phyloP scores from a whole-genome alignment of 2,888 invertebrate genomes.

The Isoperla grammatica region DNA sequence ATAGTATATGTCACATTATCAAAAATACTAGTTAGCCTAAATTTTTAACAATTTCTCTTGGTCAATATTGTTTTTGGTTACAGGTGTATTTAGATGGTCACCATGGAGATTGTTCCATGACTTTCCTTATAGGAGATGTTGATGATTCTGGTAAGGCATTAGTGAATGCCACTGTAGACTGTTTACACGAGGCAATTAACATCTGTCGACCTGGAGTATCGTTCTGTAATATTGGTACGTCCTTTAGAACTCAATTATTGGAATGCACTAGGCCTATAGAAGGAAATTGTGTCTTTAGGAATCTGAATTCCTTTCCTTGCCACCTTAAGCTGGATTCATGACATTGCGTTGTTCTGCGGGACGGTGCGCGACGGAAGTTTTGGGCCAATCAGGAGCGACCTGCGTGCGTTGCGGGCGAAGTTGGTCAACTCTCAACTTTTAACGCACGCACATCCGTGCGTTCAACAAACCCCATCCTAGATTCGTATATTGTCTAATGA shows the following conservation, averaged over 20 bases:
- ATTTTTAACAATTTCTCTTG: too few relatives aligned
- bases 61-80: conserved; percentile 27
- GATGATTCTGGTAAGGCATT: conserved; percentile 66
- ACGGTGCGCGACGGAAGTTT: too few relatives aligned
- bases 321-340: too few relatives aligned
- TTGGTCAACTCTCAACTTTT: too few relatives aligned
- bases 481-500: too few relatives aligned
- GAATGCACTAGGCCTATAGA: background rate
- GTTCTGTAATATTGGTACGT: conserved; percentile 38
- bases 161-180: conserved; percentile 63
- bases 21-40: too few relatives aligned
- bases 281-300: background rate
- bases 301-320: background rate
- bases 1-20: too few relatives aligned
- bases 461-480: too few relatives aligned
- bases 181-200: conserved; percentile 56
- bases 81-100: conserved; percentile 74
- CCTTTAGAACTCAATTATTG: background rate
- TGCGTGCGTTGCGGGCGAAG: too few relatives aligned
- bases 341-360: too few relatives aligned
- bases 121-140: conserved; percentile 77
- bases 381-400: too few relatives aligned
- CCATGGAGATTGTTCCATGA: conserved; percentile 90
- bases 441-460: too few relatives aligned
- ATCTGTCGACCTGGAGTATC: conserved; percentile 51